These are phyloP conservation scores for Ophiodon elongatus DNA, from an alignment of 2,113 vertebrate species.

Conservation along the genomic window DNA sequence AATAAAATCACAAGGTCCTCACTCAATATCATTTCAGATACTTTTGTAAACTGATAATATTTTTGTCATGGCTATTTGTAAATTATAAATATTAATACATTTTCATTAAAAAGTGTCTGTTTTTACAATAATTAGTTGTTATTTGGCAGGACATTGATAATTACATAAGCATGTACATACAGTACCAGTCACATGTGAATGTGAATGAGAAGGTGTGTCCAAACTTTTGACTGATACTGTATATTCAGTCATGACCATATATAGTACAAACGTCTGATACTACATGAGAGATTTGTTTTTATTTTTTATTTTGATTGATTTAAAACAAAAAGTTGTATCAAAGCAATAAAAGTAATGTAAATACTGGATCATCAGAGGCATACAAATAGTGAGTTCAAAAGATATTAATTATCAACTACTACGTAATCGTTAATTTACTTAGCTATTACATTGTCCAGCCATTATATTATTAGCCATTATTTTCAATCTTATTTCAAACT, in stretches of 20 bases:
- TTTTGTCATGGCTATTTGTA: not conserved
- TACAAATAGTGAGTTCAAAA: not conserved
- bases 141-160: not conserved
- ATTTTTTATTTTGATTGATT: not conserved
- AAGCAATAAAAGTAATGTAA: not conserved
- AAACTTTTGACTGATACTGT: no score
- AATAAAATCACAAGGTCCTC: not conserved
- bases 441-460: not conserved
- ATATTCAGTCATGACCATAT: not conserved
- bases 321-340: not conserved
- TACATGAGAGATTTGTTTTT: not conserved
- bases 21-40: not conserved
- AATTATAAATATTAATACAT: not conserved
- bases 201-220: no score
- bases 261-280: not conserved
- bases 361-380: not conserved
- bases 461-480: not conserved
- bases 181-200: no score
- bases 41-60: not conserved
- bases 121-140: not conserved
- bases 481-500: conserved; percentile 1
- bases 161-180: no score
- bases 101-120: not conserved
- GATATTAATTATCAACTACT: not conserved
- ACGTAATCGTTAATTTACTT: not conserved